Evolutionary conservation across 2,888 invertebrate species (phyloP).

Genomic region (Mystacides longicornis): DNA sequence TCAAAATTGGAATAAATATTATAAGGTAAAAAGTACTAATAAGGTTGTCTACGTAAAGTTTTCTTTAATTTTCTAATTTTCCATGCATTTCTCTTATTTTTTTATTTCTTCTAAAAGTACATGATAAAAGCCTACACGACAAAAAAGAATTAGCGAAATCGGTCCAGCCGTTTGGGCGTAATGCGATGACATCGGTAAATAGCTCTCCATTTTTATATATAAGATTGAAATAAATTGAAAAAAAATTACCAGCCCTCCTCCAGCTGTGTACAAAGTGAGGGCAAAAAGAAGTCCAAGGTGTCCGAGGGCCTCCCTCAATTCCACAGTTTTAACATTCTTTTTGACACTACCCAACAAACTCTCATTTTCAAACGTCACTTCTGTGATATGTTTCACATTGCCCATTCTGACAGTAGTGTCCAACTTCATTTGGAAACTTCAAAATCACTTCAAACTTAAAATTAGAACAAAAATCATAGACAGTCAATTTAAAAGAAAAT

Average conservation of each 20-base stretch:
- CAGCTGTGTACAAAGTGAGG: conserved; percentile 68
- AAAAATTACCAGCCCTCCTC: conserved; percentile 77
- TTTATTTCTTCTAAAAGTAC: no score
- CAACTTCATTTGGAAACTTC: not conserved
- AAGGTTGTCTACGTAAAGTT: no score
- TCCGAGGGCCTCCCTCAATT: conserved; percentile 59
- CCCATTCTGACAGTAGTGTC: conserved; percentile 16
- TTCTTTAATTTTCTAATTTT: no score
- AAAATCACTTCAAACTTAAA: not conserved
- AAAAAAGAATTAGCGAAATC: no score
- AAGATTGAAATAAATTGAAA: no score
- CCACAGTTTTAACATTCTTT: conserved; percentile 47
- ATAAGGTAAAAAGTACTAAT: no score
- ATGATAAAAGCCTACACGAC: no score
- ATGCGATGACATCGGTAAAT: no score
- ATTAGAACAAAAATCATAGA: not conserved
- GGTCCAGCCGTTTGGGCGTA: no score
- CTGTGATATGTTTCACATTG: conserved; percentile 31
- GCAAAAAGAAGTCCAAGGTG: conserved; percentile 69
- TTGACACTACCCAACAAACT: conserved; percentile 43
- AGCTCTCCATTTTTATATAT: no score
- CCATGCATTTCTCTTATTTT: no score
- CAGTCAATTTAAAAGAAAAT: not conserved
- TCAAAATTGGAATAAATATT: no score
- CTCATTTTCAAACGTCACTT: conserved; percentile 46